phyloP scores from a whole-genome alignment of 2,888 invertebrate genomes.

The Plebejus melissa region DNA sequence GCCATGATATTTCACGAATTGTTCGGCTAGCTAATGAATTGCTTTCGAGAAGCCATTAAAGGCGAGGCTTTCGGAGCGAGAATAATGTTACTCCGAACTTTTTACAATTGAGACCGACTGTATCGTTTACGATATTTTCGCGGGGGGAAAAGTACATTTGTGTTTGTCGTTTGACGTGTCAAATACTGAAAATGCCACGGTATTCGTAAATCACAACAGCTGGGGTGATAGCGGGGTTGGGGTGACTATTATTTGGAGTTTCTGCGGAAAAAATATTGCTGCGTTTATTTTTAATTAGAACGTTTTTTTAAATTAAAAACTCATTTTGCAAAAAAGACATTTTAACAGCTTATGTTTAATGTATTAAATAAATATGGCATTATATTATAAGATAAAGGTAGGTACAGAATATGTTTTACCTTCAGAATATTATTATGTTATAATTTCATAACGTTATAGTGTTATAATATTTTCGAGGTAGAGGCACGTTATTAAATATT shows the following conservation, averaged over 20 bases:
- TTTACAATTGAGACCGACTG: neutral
- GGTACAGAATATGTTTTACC: neutral
- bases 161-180: slow-evolving; percentile 28
- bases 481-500: neutral
- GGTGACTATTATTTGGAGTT: slow-evolving; percentile 14
- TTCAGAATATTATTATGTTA: no score
- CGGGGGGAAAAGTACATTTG: slow-evolving; percentile 21
- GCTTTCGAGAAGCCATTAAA: neutral
- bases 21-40: neutral
- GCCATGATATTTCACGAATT: neutral
- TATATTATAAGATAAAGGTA: neutral
- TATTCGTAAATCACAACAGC: slow-evolving; percentile 53
- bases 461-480: neutral
- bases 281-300: neutral
- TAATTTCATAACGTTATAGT: neutral
- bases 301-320: neutral
- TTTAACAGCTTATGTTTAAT: no score
- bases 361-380: neutral
- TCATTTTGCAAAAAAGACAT: neutral
- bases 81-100: neutral
- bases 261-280: neutral
- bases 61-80: neutral
- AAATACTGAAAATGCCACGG: slow-evolving; percentile 42
- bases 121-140: slow-evolving; percentile 1
- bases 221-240: slow-evolving; percentile 37